Evolutionary conservation across 2,113 vertebrate genomes (phyloP).

Genomic region (Chaetura pelagica): DNA sequence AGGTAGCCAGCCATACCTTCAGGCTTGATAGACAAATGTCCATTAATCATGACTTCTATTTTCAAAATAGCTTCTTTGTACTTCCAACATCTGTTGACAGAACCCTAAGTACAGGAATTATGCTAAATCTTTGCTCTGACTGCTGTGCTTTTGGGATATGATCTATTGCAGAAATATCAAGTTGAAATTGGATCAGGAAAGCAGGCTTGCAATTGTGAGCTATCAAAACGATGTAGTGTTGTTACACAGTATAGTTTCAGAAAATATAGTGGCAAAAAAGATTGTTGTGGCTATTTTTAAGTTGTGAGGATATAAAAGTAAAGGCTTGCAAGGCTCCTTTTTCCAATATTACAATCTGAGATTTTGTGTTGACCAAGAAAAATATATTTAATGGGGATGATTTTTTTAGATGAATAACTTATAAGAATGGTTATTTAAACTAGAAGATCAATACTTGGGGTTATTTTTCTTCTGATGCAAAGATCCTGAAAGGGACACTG

Average conservation of each 20-base stretch:
- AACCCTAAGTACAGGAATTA: slow-evolving; percentile 59
- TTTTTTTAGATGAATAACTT: slow-evolving; percentile 31
- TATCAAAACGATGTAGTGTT: slow-evolving; percentile 66
- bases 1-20: not conserved
- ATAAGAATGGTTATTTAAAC: slow-evolving; percentile 26
- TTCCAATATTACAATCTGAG: slow-evolving; percentile 44
- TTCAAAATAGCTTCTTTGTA: slow-evolving; percentile 38
- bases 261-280: slow-evolving; percentile 62
- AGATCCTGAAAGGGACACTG: not conserved
- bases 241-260: slow-evolving; percentile 64
- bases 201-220: slow-evolving; percentile 65
- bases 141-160: slow-evolving; percentile 47
- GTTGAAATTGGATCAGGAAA: slow-evolving; percentile 72
- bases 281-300: slow-evolving; percentile 62
- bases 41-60: not conserved
- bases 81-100: slow-evolving; percentile 52
- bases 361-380: slow-evolving; percentile 29
- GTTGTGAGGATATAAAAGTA: slow-evolving; percentile 12
- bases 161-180: slow-evolving; percentile 62
- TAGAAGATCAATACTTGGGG: slow-evolving; percentile 20
- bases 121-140: slow-evolving; percentile 58
- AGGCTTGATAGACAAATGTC: slow-evolving; percentile 37
- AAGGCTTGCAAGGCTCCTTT: slow-evolving; percentile 9
- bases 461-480: slow-evolving; percentile 38
- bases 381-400: slow-evolving; percentile 15